These are phyloP conservation scores for Ranitomeya imitator DNA, from an alignment of 2,113 vertebrate species.

Conservation along the genomic window DNA sequence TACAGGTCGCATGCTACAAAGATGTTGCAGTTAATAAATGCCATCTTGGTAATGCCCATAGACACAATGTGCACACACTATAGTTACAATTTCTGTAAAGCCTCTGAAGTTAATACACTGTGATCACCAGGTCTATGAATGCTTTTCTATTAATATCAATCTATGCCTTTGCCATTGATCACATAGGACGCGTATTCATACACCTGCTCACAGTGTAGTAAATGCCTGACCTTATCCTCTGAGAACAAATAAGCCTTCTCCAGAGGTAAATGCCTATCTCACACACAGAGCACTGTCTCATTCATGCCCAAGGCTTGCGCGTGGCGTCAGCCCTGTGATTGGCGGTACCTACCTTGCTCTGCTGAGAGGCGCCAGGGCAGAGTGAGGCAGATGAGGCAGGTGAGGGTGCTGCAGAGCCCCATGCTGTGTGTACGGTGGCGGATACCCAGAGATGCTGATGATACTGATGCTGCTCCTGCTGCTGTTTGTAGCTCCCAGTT, in stretches of 20 bases:
- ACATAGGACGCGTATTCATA: not conserved
- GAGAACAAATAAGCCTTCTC: not conserved
- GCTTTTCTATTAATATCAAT: not conserved
- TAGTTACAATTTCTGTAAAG: not conserved
- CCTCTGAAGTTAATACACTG: not conserved
- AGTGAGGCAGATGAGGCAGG: constrained; percentile 49
- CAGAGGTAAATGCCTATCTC: not conserved
- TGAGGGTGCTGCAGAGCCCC: constrained; percentile 53
- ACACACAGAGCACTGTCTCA: not conserved
- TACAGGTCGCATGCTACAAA: not conserved
- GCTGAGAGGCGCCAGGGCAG: constrained; percentile 46
- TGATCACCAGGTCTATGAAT: too few relatives aligned
- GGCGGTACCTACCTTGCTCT: constrained; percentile 53
- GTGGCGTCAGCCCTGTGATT: not conserved
- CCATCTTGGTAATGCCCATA: not conserved
- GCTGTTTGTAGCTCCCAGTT: constrained; percentile 51
- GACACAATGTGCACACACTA: not conserved
- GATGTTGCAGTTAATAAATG: not conserved
- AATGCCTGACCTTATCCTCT: not conserved
- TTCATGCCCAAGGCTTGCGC: not conserved
- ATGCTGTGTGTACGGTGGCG: constrained; percentile 50
- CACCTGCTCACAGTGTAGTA: not conserved
- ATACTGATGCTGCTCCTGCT: constrained; percentile 50
- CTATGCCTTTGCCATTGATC: not conserved
- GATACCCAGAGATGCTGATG: constrained; percentile 53